Evolutionary conservation across 2,888 invertebrate species (phyloP).

Genomic region (Sesia bembeciformis): DNA sequence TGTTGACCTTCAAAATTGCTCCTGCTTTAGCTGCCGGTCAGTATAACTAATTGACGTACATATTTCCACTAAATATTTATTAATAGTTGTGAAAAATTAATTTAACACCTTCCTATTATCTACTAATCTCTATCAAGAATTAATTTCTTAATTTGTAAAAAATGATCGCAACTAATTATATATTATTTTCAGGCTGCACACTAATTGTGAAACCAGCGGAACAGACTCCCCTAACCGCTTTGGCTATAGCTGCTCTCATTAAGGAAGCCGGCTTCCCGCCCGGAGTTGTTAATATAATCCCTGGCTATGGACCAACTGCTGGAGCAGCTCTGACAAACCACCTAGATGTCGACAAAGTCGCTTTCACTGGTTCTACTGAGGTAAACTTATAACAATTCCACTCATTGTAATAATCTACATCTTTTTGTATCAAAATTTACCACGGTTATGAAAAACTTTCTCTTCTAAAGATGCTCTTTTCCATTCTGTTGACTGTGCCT

Average conservation of each 20-base stretch:
- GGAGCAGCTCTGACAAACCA: conserved; percentile 85
- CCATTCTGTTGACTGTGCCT: too few species aligned
- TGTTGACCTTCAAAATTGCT: conserved; percentile 95
- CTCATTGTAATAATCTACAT: neutral
- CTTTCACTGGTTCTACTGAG: conserved; percentile 77
- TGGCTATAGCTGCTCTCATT: conserved; percentile 87
- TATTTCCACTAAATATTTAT: conserved; percentile 1
- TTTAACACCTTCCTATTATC: too few species aligned
- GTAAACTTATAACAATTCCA: conserved; percentile 14
- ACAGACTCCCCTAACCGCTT: conserved; percentile 92
- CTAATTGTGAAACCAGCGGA: conserved; percentile 94
- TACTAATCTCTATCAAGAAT: too few species aligned
- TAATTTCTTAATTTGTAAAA: too few species aligned
- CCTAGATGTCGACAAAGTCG: conserved; percentile 86
- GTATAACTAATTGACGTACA: neutral
- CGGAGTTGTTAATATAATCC: conserved; percentile 91
- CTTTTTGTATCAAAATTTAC: too few species aligned
- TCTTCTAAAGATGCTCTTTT: too few species aligned
- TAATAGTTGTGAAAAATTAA: neutral
- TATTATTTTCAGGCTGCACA: conserved; percentile 76
- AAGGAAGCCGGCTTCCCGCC: conserved; percentile 93
- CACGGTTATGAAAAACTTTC: too few species aligned
- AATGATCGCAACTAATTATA: neutral
- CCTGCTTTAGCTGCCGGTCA: conserved; percentile 80
- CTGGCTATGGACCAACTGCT: conserved; percentile 86